A percentile compares a stretch with the other conserved stretches of the same genome.
Evolutionary conservation across 2,113 vertebrate species (phyloP).

Genomic region (Sapajus apella): DNA sequence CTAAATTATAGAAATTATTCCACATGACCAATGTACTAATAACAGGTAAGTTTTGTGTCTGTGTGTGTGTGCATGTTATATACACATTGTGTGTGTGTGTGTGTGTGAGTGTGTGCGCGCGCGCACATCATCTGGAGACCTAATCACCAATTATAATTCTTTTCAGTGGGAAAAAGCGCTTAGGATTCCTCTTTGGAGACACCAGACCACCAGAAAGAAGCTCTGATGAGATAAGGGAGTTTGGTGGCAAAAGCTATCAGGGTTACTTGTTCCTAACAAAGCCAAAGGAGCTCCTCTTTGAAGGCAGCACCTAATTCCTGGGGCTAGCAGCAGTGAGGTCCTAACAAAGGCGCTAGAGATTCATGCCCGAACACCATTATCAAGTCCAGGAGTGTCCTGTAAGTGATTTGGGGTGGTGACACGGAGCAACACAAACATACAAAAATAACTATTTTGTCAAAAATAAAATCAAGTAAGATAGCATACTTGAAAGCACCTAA

Average conservation of each 20-base stretch:
- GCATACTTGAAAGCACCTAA: not conserved
- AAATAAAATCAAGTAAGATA: not conserved
- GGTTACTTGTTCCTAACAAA: not conserved
- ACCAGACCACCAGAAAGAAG: not conserved
- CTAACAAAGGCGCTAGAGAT: not conserved
- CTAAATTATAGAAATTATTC: conserved; percentile 14
- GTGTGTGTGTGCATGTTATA: not conserved
- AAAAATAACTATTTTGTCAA: not conserved
- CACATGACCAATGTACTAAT: not conserved
- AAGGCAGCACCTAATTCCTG: not conserved
- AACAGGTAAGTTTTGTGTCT: not conserved
- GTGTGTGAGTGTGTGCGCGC: not conserved
- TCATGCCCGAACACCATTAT: not conserved
- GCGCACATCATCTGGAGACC: not conserved
- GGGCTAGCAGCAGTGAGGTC: not conserved
- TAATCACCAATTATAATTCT: not conserved
- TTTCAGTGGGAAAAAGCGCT: not conserved
- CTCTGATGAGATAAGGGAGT: not conserved
- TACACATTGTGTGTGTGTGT: too few species aligned
- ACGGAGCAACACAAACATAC: not conserved
- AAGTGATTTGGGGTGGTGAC: not conserved
- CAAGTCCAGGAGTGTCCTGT: not conserved
- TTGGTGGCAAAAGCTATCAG: not conserved
- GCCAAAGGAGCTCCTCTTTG: not conserved
- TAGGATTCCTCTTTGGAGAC: not conserved